These are phyloP conservation scores for Chloroclysta siterata DNA, from an alignment of 2,888 invertebrate genomes.

Conservation along the genomic window DNA sequence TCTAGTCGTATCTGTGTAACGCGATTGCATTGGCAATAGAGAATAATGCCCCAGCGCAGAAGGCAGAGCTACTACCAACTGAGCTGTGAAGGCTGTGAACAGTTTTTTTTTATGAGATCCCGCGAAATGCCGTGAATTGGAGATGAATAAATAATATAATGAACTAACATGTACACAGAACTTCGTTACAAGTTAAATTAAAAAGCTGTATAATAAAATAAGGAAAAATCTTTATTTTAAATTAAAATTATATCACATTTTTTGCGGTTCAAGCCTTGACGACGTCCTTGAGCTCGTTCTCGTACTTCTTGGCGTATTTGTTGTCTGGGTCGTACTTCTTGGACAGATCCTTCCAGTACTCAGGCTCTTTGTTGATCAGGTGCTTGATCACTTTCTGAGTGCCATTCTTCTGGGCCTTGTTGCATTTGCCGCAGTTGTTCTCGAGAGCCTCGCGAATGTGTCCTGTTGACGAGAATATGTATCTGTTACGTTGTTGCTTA, in stretches of 20 bases:
- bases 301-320: neutral
- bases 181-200: neutral
- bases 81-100: too few species aligned
- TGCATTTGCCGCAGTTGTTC: conserved; percentile 1
- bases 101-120: too few species aligned
- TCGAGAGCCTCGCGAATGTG: conserved; percentile 3
- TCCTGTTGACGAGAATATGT: neutral
- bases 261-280: neutral
- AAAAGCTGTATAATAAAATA: neutral
- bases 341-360: neutral
- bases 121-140: too few species aligned
- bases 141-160: too few species aligned
- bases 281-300: neutral
- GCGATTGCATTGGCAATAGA: too few species aligned
- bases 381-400: conserved; percentile 1
- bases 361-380: neutral
- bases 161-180: neutral
- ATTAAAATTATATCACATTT: conserved; percentile 15
- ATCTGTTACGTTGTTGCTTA: too few species aligned
- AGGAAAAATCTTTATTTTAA: conserved; percentile 10
- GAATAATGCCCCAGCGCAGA: too few species aligned
- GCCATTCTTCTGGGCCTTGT: neutral
- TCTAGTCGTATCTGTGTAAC: too few species aligned
- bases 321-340: neutral
- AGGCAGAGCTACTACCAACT: too few species aligned